A percentile compares a stretch with the other conserved stretches of the same genome.
Conservation (phyloP, 2,113 vertebrate genomes). For the Gallinago undulata region DNA sequence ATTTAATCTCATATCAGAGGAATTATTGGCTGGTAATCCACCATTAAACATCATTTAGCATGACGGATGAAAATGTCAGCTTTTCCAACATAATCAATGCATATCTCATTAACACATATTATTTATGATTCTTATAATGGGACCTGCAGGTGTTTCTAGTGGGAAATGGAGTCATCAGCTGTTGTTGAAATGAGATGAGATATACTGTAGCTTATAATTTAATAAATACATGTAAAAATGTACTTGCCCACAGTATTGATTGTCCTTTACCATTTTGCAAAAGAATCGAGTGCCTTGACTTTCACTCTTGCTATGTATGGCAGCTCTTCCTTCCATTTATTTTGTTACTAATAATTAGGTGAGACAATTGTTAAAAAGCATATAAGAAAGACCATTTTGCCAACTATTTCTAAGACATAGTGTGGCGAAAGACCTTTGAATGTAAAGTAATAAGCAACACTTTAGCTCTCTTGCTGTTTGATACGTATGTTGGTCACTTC, state of each 20-base stretch:
- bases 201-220: slow-evolving; percentile 91
- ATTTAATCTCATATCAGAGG: slow-evolving; percentile 95
- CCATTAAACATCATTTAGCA: slow-evolving; percentile 94
- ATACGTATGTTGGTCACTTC: not conserved
- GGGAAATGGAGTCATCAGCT: slow-evolving; percentile 86
- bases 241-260: slow-evolving; percentile 82
- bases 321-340: not conserved
- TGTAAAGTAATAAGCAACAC: not conserved
- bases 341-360: slow-evolving; percentile 35
- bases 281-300: slow-evolving; percentile 66
- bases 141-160: slow-evolving; percentile 79
- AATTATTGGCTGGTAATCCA: slow-evolving; percentile 94
- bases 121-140: slow-evolving; percentile 95
- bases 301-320: not conserved
- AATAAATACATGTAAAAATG: slow-evolving; percentile 89
- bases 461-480: not conserved
- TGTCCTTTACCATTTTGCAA: slow-evolving; percentile 73
- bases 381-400: not conserved
- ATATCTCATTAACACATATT: slow-evolving; percentile 96
- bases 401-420: not conserved
- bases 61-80: slow-evolving; percentile 93
- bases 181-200: slow-evolving; percentile 88
- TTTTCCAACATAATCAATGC: slow-evolving; percentile 93
- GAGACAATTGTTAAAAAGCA: not conserved
- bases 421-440: not conserved